A percentile compares a stretch with the other conserved stretches of the same genome.
Evolutionary conservation across 2,888 invertebrate species (phyloP).

Genomic region (Cloeon dipterum): DNA sequence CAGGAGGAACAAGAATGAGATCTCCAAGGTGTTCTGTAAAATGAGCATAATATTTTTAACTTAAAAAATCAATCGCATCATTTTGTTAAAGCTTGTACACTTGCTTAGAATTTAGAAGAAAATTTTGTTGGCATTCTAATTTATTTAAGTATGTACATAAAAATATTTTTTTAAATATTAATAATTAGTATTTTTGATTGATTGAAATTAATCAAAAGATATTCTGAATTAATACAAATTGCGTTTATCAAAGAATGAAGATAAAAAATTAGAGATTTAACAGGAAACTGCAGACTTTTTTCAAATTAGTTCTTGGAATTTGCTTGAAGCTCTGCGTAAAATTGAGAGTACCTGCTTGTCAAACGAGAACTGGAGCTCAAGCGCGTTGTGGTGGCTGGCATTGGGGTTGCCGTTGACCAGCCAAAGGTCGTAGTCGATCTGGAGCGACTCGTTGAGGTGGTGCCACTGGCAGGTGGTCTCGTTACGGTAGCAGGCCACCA

Average conservation of each 20-base stretch:
- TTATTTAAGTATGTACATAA: too few relatives aligned
- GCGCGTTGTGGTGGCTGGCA: constrained; percentile 59
- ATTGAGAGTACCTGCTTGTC: constrained; percentile 56
- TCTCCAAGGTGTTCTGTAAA: constrained; percentile 59
- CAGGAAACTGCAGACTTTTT: too few relatives aligned
- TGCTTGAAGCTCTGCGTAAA: too few relatives aligned
- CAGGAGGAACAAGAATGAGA: constrained; percentile 70
- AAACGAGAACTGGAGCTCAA: constrained; percentile 90
- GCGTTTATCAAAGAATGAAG: neutral
- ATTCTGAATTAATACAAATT: constrained; percentile 1
- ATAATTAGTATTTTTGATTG: too few relatives aligned
- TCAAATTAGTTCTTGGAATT: too few relatives aligned
- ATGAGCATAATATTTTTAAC: constrained; percentile 2
- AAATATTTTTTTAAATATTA: too few relatives aligned
- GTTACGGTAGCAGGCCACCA: constrained; percentile 79
- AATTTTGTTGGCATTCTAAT: too few relatives aligned
- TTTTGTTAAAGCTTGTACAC: too few relatives aligned
- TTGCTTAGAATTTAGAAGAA: too few relatives aligned
- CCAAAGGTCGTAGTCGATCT: constrained; percentile 74
- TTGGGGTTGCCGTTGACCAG: constrained; percentile 92
- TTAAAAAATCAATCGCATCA: neutral
- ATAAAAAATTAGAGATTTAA: too few relatives aligned
- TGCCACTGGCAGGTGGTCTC: constrained; percentile 64
- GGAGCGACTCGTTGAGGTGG: constrained; percentile 34
- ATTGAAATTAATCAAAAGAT: too few relatives aligned